Evolutionary conservation across 1,140 invertebrate genomes (phyloP), one percentile per base, ranked within the genome.

Genomic region (Drosophila oshimai): DNA sequence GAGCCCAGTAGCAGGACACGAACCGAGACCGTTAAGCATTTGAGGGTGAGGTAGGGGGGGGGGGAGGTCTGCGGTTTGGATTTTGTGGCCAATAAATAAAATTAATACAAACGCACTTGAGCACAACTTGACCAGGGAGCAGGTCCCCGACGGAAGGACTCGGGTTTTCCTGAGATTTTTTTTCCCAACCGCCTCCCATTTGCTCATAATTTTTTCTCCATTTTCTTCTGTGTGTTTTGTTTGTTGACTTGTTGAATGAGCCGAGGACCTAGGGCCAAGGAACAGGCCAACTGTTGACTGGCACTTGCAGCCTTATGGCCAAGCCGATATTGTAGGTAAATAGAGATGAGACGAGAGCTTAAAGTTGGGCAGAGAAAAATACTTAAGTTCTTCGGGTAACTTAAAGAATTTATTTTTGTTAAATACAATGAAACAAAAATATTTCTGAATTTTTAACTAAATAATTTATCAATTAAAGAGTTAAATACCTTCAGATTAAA

Each of bases 241-340:
- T 79, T 84, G 80, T 84, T 86, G 80, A 84, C 80, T 84, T 84
- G 80, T 84, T 84, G 80, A 84, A 84, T 86, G 60, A 57, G 54
- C 51, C 67, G 22, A 47, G 12, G 70, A 41, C 57, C 37, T 31
- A 37, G 64, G 39, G 28, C 37, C 55, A 64, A 64, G 33, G 64
- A 37, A 36, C 36, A 33, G 31, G 49, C 58, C 60, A 75, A 71
- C 77, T 81, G 77, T 81, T 81, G 78, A 77, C 64, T 64, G 55
- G 51, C 54, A 58, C 69, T 83, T 78, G 33, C 49, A 46, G 67
- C 31, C 65, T 62, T 68, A 39, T 57, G 61, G 46, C 18, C 41
- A 65, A 41, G 60, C 34, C 62, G 62, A 67, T 67, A 67, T 65
- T 49, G 26, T 20, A 41, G 60, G 62, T 65, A 67, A 67, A 67